phyloP scores from a whole-genome alignment of 2,888 invertebrate genomes.

The Cyaniris semiargus region DNA sequence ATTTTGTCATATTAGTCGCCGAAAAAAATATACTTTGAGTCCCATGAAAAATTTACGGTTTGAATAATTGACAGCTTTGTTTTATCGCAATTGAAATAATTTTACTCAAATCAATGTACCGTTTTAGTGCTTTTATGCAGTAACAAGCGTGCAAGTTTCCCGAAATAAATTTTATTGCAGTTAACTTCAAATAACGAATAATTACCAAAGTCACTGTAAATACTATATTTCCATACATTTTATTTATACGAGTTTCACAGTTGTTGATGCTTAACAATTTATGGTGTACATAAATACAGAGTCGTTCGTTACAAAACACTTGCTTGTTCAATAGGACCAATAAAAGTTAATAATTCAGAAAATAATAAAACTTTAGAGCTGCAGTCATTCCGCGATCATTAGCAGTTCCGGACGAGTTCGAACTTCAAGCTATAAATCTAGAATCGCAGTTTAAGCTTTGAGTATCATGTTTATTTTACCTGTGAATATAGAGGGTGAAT shows the following conservation, averaged over 20 bases:
- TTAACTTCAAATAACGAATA: too few relatives aligned
- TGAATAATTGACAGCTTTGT: too few relatives aligned
- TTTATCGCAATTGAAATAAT: too few relatives aligned
- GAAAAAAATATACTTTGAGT: neutral
- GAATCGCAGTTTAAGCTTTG: neutral
- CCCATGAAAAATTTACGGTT: too few relatives aligned
- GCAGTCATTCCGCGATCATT: neutral
- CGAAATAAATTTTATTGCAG: too few relatives aligned
- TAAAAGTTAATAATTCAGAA: slow-evolving; percentile 14
- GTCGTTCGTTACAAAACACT: neutral
- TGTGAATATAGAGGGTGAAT: neutral
- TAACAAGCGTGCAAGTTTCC: too few relatives aligned
- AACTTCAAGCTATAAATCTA: neutral
- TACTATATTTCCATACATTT: neutral
- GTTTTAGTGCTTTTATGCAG: too few relatives aligned
- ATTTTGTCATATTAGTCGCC: too few relatives aligned
- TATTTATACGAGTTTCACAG: neutral
- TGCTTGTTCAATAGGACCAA: neutral
- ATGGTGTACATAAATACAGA: neutral
- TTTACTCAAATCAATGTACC: too few relatives aligned
- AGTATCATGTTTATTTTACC: neutral
- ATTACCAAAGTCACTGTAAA: too few relatives aligned
- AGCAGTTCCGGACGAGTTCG: neutral
- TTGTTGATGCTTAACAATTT: neutral
- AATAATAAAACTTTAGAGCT: neutral